Evolutionary conservation across 2,113 vertebrate species (phyloP), one percentile per base, ranked within the genome.

Genomic region (Parus major): DNA sequence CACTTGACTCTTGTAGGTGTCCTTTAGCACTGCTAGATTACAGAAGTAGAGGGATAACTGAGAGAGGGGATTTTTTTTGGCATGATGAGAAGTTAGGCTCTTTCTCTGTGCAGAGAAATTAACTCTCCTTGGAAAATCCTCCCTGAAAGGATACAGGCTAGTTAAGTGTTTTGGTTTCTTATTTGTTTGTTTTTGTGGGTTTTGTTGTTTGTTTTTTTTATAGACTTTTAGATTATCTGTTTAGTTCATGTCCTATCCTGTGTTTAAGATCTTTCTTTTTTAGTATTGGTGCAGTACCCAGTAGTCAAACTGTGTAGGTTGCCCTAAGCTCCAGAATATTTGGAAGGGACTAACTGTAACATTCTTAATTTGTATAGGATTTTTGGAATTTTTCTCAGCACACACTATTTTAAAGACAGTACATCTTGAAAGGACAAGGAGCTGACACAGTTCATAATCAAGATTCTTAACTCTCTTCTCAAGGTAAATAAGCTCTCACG

Each of bases 1-100:
- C 94, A 90, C 59, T 95, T 92, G 63, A 31, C 60, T 95, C 85
- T 88, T 80, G 68, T 63, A 86, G 79, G 79, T 96, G 79, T 93
- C 71, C 66, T 88, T 88, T 83, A 90, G 27, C 31, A 71, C 24
- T 88, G 47, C 42, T 39, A 71, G 61, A 49, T 85, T 79, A 85
- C 49, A 65, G 50, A 85, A 89, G 9, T 3, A 76, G 75, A 35
- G 23, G 59, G 21, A 75, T 88, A 90, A 85, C 23, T 15, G 33
- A 80, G 29, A 24, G 33, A 56, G 31, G 35, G 83, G n/a, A 72
- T 76, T 87, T 82, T 91, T 50, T 72, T 79, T 46, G 60, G 29
- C 29, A 47, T 1, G 0, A 59, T 28, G 18, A 91, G 12, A 15
- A 76, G 35, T 88, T 70, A 85, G 20, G 59, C 19, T 86, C 44